Base-by-base conservation (phyloP, 2,113 vertebrate genomes). In the Rhinopithecus roxellana region DNA sequence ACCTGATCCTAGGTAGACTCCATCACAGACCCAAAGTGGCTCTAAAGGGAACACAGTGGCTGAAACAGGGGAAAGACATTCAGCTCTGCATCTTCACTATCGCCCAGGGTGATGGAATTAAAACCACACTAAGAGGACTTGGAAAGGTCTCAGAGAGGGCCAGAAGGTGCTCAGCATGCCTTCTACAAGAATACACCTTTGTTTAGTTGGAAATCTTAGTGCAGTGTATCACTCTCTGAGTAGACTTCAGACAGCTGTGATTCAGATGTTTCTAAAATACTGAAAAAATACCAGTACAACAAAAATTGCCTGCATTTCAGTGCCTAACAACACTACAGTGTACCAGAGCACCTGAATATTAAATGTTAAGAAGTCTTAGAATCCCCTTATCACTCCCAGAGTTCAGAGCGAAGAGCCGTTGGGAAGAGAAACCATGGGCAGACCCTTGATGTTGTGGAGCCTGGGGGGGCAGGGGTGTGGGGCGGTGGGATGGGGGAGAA, bases 161-260 rank as follows among this genome's bases (percentile, higher is more conserved):
- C 32, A 0, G 43, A 67, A 91, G 40, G 30, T 20, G 8, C 84
- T 89, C 70, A 14, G 69, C 23, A 25, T 0, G 0, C 86, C 86
- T 94, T 91, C 92, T 57, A 64, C 88, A 55, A 0, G 30, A 85
- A 5, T 16, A 16, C 20, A 8, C 78, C 67, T 94, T 86, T 89
- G 69, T 86, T 94, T 83, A 45, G 1, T 13, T 75, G 69, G 89
- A 89, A 97, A 79, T 85, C 90, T 67, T 69, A 79, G 82, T 35
- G 57, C 61, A 40, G 85, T 17, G 1, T 87, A 9, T 64, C 90
- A 55, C 25, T 92, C 92, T 93, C 90, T 81, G 67, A 4, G 78
- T 35, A 88, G 88, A 50, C 57, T 52, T 87, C 84, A 88, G 50
- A 82, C 27, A 89, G 10, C 80, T 77, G 23, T 8, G 4, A 75